Conservation (phyloP, 1,140 invertebrate species). For the Ostrea denselamellosa region DNA sequence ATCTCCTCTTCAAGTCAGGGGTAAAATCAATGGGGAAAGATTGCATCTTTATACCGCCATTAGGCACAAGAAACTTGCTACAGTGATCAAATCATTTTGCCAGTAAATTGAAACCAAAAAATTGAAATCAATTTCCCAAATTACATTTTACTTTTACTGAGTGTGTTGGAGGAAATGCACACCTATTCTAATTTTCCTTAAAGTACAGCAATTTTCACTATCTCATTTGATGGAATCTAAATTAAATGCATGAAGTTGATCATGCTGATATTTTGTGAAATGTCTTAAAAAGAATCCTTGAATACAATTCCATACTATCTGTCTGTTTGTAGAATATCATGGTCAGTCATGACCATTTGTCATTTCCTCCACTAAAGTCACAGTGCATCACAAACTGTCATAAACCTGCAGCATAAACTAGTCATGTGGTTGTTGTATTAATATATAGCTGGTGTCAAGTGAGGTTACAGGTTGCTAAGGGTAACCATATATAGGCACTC, state of each 20-base stretch:
- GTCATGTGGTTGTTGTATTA: background rate
- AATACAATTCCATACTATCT: background rate
- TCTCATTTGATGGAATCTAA: background rate
- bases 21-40: conserved; percentile 17
- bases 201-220: background rate
- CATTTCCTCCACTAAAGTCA: conserved; percentile 14
- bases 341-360: background rate
- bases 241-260: background rate
- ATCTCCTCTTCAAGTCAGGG: background rate
- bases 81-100: conserved; percentile 4
- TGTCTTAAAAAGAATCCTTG: background rate
- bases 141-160: background rate
- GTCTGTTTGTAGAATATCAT: background rate
- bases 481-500: background rate
- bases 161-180: background rate
- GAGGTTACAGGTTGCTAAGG: background rate
- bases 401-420: background rate
- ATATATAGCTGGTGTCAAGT: background rate
- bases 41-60: conserved; percentile 20
- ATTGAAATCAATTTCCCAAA: background rate
- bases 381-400: background rate
- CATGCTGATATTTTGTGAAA: background rate
- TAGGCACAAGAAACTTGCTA: conserved; percentile 5
- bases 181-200: background rate
- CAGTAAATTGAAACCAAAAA: background rate